These are phyloP conservation scores for Centroberyx gerrardi DNA, from an alignment of 2,797 vertebrate genomes.

Conservation along the genomic window DNA sequence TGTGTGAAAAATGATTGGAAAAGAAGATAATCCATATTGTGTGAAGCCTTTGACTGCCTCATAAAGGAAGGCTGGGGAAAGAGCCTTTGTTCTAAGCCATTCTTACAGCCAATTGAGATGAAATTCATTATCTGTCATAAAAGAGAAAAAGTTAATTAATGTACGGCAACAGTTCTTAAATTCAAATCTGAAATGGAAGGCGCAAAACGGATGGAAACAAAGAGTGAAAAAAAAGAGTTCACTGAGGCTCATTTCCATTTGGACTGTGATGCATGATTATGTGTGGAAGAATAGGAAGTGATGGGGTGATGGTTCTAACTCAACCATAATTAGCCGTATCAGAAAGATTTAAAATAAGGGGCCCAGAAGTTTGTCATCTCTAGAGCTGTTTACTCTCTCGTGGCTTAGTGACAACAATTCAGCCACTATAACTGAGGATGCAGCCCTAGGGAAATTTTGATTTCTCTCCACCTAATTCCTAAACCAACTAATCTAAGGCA, in stretches of 20 bases:
- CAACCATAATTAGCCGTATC: constrained; percentile 47
- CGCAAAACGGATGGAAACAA: constrained; percentile 29
- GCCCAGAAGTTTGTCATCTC: constrained; percentile 31
- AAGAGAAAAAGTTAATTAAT: constrained; percentile 19
- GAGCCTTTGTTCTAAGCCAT: constrained; percentile 39
- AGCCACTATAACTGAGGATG: constrained; percentile 28
- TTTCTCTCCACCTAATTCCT: constrained; percentile 37
- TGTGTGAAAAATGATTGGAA: constrained; percentile 45
- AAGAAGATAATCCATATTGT: constrained; percentile 56
- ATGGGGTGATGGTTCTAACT: constrained; percentile 22
- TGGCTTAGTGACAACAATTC: constrained; percentile 43
- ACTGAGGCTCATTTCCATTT: constrained; percentile 29
- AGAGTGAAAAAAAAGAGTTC: constrained; percentile 14
- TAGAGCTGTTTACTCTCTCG: constrained; percentile 39
- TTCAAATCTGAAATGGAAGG: constrained; percentile 19
- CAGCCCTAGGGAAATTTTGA: constrained; percentile 51
- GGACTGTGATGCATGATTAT: constrained; percentile 3
- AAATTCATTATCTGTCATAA: constrained; percentile 47
- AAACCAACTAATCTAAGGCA: constrained; percentile 43
- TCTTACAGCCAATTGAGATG: constrained; percentile 15
- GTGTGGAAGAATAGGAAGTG: neutral
- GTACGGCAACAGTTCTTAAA: neutral
- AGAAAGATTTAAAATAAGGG: constrained; percentile 25
- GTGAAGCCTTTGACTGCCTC: constrained; percentile 31
- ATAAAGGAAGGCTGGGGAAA: neutral